Base-by-base conservation (phyloP, 1,140 invertebrate genomes). In the Scaptomyza hsui region DNA sequence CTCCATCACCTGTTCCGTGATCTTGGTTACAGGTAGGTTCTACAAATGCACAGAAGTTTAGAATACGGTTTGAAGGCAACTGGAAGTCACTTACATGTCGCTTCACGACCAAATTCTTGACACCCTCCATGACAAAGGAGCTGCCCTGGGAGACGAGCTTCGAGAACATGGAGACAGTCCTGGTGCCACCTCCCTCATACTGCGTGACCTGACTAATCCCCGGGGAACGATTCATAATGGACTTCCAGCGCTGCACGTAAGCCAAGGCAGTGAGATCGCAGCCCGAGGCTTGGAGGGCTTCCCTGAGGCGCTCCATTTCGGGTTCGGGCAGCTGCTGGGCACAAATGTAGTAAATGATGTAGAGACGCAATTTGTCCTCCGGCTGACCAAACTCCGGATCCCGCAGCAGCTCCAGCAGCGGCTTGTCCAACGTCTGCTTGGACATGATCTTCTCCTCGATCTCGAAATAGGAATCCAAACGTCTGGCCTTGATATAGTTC, bases 101-200 rank as follows among this genome's bases (percentile, higher is more conserved):
- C 91, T 99, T 99, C 5, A 99, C 96, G 29, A 99, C 98, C 65
- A 99, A 94, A 94, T 99, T 99, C 92, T 99, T 99, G 0, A 99
- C 99, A 35, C 99, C 99, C 93, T 99, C 99, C 98, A 99, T 99
- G 0, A 99, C 98, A 93, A 99, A 99, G 45, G 97, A 98, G 1
- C 98, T 99, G 21, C 98, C 98, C 92, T 99, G 98, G 4, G 96
- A 97, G 83, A 99, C 96, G 12, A 99, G 93, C 92, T 99, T 99
- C 1, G 97, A 98, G 92, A 99, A 99, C 98, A 99, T 99, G 75
- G 95, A 97, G 0, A 99, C 97, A 0, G 98, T 99, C 93, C 97
- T 98, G 0, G 98, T 98, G 16, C 97, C 98, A 42, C 97, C 97
- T n/a, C 98, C 98, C 89, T 96, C 95, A 74, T 97, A 97, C 83